These are phyloP conservation scores for Cotesia vestalis DNA, from an alignment of 1,140 invertebrate species.

Conservation along the genomic window DNA sequence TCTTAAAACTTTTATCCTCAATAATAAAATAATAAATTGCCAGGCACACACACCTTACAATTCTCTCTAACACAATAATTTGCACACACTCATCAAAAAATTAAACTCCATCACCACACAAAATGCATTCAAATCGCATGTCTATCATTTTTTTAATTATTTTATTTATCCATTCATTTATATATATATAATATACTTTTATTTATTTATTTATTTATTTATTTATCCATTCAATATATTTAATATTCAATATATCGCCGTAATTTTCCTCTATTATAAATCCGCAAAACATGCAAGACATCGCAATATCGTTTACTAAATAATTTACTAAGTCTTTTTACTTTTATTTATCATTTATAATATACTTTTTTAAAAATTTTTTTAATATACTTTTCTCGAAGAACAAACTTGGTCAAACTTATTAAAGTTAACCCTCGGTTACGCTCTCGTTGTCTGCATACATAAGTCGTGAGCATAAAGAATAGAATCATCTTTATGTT, in stretches of 20 bases:
- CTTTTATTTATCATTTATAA: slow-evolving; percentile 53
- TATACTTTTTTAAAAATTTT: slow-evolving; percentile 35
- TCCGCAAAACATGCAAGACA: slow-evolving; percentile 37
- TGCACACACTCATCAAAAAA: slow-evolving; percentile 9
- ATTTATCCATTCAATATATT: slow-evolving; percentile 14
- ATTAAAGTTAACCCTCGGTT: neutral
- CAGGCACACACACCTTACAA: neutral
- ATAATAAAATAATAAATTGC: slow-evolving; percentile 2
- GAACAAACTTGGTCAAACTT: neutral
- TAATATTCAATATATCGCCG: neutral
- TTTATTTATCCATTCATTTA: neutral
- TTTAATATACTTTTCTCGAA: slow-evolving; percentile 30
- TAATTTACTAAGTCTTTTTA: slow-evolving; percentile 61
- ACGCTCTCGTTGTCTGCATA: slow-evolving; percentile 12
- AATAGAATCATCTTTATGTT: neutral
- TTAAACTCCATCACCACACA: neutral
- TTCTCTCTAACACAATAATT: neutral
- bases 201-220: neutral
- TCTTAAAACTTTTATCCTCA: neutral
- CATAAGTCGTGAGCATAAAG: slow-evolving; percentile 2
- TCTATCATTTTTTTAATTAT: slow-evolving; percentile 19
- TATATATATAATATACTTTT: slow-evolving; percentile 18
- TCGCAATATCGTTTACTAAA: slow-evolving; percentile 58
- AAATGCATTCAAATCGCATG: slow-evolving; percentile 19
- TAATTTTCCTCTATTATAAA: slow-evolving; percentile 30